phyloP scores from a whole-genome alignment of 23 tunicate species.

The Ascidia mentula region DNA sequence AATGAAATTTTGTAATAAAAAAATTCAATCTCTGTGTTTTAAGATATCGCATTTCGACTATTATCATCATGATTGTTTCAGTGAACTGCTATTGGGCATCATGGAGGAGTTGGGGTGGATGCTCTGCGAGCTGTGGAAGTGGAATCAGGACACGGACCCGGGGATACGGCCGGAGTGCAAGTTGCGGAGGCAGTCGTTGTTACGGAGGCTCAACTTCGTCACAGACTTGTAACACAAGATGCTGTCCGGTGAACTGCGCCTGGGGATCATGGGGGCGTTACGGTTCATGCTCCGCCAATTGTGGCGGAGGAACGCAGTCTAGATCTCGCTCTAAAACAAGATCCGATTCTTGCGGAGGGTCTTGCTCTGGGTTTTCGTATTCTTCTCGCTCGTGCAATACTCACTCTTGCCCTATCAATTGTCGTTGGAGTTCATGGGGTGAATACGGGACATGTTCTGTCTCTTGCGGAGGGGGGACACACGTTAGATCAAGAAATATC shows the following conservation, averaged over 20 bases:
- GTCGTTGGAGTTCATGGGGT: constrained; percentile 29
- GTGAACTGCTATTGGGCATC: too few species aligned
- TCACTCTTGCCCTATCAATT: constrained; percentile 37
- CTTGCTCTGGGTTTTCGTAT: constrained; percentile 17
- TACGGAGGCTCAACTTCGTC: constrained; percentile 3
- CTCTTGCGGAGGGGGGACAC: constrained; percentile 39
- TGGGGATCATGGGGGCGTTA: constrained; percentile 39
- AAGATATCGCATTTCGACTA: too few species aligned
- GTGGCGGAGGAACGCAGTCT: constrained; percentile 44
- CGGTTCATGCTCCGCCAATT: constrained; percentile 21
- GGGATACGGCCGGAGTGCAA: constrained; percentile 1
- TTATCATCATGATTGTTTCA: too few species aligned
- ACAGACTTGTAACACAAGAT: constrained; percentile 25
- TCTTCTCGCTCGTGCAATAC: constrained; percentile 32
- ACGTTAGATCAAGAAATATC: constrained; percentile 7
- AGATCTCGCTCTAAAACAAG: constrained; percentile 4
- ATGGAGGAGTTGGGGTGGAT: constrained; percentile 27
- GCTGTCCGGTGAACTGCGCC: constrained; percentile 50
- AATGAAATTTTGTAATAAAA: too few species aligned
- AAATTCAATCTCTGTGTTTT: too few species aligned
- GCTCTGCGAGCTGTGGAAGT: constrained; percentile 40
- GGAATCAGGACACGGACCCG: constrained; percentile 27
- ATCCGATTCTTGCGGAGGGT: constrained; percentile 30
- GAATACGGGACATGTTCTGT: constrained; percentile 14
- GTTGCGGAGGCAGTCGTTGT: constrained; percentile 40